Percentiles rank a stretch among this genome's conserved stretches.
Evolutionary conservation across 1,140 invertebrate species (phyloP).

Genomic region (Cepaea nemoralis): DNA sequence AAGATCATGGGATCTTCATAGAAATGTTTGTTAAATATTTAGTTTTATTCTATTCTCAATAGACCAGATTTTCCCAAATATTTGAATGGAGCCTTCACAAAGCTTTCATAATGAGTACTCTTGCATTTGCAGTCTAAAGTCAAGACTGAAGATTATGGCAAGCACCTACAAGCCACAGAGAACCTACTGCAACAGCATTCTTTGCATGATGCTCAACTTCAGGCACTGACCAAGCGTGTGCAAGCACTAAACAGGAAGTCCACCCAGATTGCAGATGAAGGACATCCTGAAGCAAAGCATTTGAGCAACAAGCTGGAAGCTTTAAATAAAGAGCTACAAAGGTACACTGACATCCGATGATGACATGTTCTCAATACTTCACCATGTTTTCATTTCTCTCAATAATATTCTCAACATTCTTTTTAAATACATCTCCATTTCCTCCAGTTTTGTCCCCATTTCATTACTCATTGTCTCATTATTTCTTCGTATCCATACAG

Average conservation of each 20-base stretch:
- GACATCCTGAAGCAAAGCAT: conserved; percentile 77
- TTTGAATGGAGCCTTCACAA: neutral
- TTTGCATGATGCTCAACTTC: conserved; percentile 86
- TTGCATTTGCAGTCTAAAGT: conserved; percentile 55
- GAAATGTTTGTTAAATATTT: neutral
- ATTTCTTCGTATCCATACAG: too few species aligned
- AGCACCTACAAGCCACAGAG: conserved; percentile 92
- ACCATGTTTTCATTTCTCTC: too few species aligned
- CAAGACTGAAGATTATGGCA: conserved; percentile 84
- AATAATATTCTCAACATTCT: neutral
- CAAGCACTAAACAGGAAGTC: conserved; percentile 67
- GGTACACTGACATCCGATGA: too few species aligned
- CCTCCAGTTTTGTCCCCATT: too few species aligned
- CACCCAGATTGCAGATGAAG: conserved; percentile 70
- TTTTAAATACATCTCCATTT: neutral
- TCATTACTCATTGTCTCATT: too few species aligned
- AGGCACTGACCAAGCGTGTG: conserved; percentile 75
- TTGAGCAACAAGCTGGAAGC: conserved; percentile 80
- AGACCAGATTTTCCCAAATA: neutral
- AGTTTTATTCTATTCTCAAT: neutral
- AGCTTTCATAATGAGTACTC: neutral
- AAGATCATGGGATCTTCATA: neutral
- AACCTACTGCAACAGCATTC: conserved; percentile 93
- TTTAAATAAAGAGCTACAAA: conserved; percentile 81
- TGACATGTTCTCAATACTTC: too few species aligned